Evolutionary conservation across 2,113 vertebrate species (phyloP), one percentile per base, ranked within the genome.

Genomic region (Carettochelys insculpta): DNA sequence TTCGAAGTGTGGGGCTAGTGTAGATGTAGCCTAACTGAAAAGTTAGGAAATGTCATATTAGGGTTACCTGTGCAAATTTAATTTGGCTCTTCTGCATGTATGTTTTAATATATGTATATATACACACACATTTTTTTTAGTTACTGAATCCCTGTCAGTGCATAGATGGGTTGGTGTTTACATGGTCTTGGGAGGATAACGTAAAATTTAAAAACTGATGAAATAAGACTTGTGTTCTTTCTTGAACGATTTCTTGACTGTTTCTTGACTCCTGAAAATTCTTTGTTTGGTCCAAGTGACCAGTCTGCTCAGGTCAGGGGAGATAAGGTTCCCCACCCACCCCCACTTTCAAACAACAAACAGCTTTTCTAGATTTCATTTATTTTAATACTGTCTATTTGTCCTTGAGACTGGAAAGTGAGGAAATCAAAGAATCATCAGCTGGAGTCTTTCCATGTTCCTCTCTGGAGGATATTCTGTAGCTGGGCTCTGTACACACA

Each of bases 341-440:
- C 82, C 58, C 77, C 75, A 38, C 61, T 34, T 38, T 51, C 84
- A 92, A 53, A 81, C 65, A 87, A 4, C 22, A 65, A 27, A 5
- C 80, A 85, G 68, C 11, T 90, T 94, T 93, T 85, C 25, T 80
- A 48, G 80, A n/a, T 86, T 48, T 52, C 1, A 8, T 85, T 92
- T 87, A 10, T 89, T 90, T 31, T 95, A 38, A 5, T 90, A 16
- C 61, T 89, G 17, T 4, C 4, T 93, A 17, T 92, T 90, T 93
- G 61, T 88, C n/a, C 79, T 87, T 71, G 84, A 87, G 51, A 56
- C 4, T 1, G 31, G 90, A 92, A 93, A 95, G 50, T 80, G 71
- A 6, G 0, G 71, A 41, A 75, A 45, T 75, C 71, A 75, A 93
- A 90, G 20, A 45, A 41, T 78, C 45, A 56, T 90, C 31, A 20